Conservation (phyloP, 64 coral and sea anemone genomes). For the Pachyseris speciosa region DNA sequence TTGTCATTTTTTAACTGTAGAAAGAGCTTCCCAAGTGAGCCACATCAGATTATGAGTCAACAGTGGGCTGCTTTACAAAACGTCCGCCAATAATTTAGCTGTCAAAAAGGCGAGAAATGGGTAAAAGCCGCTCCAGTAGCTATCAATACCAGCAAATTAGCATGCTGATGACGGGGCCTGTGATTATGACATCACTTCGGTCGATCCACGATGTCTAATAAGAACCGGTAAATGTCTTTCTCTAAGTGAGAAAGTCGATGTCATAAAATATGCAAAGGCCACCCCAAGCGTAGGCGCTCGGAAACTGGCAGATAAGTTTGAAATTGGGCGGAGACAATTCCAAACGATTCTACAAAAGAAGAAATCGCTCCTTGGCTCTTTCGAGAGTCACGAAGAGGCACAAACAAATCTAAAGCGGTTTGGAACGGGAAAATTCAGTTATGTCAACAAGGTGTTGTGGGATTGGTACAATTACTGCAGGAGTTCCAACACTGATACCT, state of each 20-base stretch:
- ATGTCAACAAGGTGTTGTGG: conserved; percentile 11
- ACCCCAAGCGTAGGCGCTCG: conserved; percentile 1
- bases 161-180: background rate
- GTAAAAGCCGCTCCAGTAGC: no score
- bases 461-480: background rate
- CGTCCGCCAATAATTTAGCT: background rate
- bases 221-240: conserved; percentile 10
- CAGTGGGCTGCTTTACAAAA: conserved; percentile 1
- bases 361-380: background rate
- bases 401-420: conserved; percentile 6
- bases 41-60: background rate
- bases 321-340: background rate
- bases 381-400: background rate
- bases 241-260: conserved; percentile 1
- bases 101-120: background rate
- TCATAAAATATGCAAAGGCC: conserved; percentile 34
- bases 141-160: background rate
- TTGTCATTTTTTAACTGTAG: background rate
- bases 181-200: background rate
- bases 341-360: conserved; percentile 11
- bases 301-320: conserved; percentile 1
- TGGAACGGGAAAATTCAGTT: background rate
- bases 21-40: conserved; percentile 15
- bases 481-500: background rate
- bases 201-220: background rate